A percentile compares a stretch with the other conserved stretches of the same genome.
Evolutionary conservation across 2,113 vertebrate genomes (phyloP).

Genomic region (Macquaria australasica): DNA sequence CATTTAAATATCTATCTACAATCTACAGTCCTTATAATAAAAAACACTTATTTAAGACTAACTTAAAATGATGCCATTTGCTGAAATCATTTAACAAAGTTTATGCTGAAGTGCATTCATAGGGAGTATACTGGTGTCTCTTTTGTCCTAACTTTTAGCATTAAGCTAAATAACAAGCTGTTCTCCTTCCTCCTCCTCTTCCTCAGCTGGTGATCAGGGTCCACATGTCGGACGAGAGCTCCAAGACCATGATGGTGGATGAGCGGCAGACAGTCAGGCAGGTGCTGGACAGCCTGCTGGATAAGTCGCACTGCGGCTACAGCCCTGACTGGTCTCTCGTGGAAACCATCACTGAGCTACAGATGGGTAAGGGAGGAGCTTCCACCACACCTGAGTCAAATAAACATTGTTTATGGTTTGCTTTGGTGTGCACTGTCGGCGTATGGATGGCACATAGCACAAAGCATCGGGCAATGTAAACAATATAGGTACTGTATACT

Average conservation of each 20-base stretch:
- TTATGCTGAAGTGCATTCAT: background rate
- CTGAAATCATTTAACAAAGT: too few relatives aligned
- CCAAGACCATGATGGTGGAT: conserved; percentile 99
- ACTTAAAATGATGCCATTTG: background rate
- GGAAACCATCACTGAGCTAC: conserved; percentile 95
- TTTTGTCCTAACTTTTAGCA: background rate
- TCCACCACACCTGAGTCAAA: conserved; percentile 10
- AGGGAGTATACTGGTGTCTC: background rate
- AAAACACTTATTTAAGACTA: background rate
- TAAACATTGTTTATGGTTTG: conserved; percentile 21
- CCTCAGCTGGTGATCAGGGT: conserved; percentile 95
- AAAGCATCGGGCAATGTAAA: background rate
- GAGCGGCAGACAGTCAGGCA: conserved; percentile 97
- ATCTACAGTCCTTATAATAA: too few relatives aligned
- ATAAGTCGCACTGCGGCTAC: conserved; percentile 97
- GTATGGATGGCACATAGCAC: background rate
- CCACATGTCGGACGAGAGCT: conserved; percentile 99
- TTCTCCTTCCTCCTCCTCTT: conserved; percentile 10
- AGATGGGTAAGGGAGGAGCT: conserved; percentile 91
- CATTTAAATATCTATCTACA: too few relatives aligned
- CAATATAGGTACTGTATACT: background rate
- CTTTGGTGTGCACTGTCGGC: background rate
- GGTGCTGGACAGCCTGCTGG: conserved; percentile 96
- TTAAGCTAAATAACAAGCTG: background rate
- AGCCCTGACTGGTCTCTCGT: conserved; percentile 98